Conservation (phyloP, 2,113 vertebrate genomes). For the Stegostoma tigrinum region DNA sequence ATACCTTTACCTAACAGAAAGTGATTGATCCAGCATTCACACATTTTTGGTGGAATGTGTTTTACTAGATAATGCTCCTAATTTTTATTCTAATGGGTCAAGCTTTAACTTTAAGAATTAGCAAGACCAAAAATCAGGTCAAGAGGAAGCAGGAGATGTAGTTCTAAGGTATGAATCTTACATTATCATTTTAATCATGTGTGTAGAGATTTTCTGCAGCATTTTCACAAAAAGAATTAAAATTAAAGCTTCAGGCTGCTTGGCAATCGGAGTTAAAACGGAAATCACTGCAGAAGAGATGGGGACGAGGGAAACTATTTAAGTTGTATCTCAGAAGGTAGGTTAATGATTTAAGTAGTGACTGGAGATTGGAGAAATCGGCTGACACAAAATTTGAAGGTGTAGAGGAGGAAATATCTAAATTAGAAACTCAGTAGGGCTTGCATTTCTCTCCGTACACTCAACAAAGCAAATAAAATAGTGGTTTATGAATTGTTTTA, state of each 20-base stretch:
- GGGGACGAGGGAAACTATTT: neutral
- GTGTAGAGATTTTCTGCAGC: neutral
- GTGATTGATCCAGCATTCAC: neutral
- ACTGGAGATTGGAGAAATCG: neutral
- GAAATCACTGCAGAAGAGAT: neutral
- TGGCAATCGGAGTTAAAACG: neutral
- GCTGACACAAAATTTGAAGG: neutral
- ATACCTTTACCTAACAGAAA: neutral
- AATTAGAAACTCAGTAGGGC: neutral
- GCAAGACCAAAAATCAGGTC: neutral
- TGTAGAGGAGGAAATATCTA: neutral
- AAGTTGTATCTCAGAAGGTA: neutral
- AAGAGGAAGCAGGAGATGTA: neutral
- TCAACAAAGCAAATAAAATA: neutral
- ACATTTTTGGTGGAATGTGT: neutral
- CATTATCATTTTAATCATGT: neutral
- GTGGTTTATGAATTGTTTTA: neutral
- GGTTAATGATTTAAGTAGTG: neutral
- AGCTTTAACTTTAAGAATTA: neutral
- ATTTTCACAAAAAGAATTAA: neutral
- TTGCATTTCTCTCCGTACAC: neutral
- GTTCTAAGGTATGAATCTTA: neutral
- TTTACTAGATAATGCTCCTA: neutral
- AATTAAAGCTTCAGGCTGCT: neutral
- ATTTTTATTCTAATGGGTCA: neutral